Conservation (phyloP, 2,888 invertebrate genomes). For the Megamerina dolium region DNA sequence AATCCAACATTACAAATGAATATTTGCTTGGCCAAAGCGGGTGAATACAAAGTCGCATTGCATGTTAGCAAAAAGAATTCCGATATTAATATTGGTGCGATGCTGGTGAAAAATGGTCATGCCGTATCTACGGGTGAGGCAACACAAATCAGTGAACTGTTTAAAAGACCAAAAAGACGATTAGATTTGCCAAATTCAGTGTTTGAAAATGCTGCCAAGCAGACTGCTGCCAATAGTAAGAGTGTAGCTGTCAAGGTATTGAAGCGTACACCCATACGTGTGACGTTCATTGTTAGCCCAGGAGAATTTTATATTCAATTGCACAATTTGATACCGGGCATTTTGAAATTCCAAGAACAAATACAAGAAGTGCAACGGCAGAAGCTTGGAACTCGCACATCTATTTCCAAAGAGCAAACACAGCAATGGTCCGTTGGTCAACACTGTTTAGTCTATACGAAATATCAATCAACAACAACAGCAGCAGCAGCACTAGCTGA, state of each 20-base stretch:
- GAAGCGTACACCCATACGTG: constrained; percentile 36
- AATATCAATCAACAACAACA: constrained; percentile 35
- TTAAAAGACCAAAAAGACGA: constrained; percentile 14
- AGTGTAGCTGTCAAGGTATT: constrained; percentile 2
- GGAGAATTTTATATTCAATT: constrained; percentile 59
- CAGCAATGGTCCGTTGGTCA: constrained; percentile 53
- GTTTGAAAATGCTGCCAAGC: background rate
- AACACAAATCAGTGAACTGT: constrained; percentile 18
- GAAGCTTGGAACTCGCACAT: constrained; percentile 1
- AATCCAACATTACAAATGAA: constrained; percentile 47
- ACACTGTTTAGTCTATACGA: constrained; percentile 51
- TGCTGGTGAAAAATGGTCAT: constrained; percentile 51
- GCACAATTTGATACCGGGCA: constrained; percentile 49
- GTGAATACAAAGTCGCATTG: constrained; percentile 44
- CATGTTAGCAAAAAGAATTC: constrained; percentile 40
- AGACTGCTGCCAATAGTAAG: background rate
- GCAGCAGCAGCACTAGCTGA: background rate
- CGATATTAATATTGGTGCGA: constrained; percentile 52
- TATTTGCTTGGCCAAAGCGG: constrained; percentile 29
- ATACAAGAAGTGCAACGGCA: constrained; percentile 49
- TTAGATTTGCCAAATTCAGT: background rate
- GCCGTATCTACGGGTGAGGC: constrained; percentile 51
- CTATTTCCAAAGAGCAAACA: constrained; percentile 1
- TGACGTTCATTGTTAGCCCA: constrained; percentile 54
- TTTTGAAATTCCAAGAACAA: constrained; percentile 50